phyloP scores from a whole-genome alignment of 2,797 vertebrate species.

The Limnodromus scolopaceus region DNA sequence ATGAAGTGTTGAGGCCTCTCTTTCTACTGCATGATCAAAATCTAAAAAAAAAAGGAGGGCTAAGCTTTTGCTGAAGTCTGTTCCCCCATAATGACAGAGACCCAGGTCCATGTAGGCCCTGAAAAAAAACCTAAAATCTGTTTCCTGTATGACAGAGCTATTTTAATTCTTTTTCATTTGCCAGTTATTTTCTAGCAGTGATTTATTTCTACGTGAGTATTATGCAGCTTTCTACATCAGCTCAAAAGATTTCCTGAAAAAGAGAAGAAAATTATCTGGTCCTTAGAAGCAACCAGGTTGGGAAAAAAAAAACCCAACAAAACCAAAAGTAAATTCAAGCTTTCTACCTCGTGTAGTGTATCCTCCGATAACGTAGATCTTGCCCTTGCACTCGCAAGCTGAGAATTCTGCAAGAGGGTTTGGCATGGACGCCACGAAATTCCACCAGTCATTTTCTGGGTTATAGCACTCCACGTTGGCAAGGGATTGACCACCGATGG shows the following conservation, averaged over 20 bases:
- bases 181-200: not conserved
- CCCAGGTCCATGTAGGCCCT: not conserved
- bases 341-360: conserved; percentile 91
- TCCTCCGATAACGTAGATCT: conserved; percentile 96
- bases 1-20: not conserved
- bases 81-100: not conserved
- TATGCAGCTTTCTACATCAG: not conserved
- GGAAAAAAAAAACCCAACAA: not conserved
- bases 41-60: not conserved
- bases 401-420: conserved; percentile 93
- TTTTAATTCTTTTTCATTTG: not conserved
- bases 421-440: conserved; percentile 90
- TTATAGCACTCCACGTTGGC: conserved; percentile 93
- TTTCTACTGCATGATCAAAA: not conserved
- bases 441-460: conserved; percentile 94
- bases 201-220: not conserved
- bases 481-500: conserved; percentile 91
- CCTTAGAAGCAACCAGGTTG: not conserved
- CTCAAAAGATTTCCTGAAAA: not conserved
- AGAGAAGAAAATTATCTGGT: not conserved
- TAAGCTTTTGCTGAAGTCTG: not conserved
- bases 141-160: not conserved
- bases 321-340: not conserved
- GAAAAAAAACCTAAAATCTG: not conserved
- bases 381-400: conserved; percentile 92